Conservation (phyloP, 37 sponge, comb jelly and placozoan species). For the Tethya wilhelma region DNA sequence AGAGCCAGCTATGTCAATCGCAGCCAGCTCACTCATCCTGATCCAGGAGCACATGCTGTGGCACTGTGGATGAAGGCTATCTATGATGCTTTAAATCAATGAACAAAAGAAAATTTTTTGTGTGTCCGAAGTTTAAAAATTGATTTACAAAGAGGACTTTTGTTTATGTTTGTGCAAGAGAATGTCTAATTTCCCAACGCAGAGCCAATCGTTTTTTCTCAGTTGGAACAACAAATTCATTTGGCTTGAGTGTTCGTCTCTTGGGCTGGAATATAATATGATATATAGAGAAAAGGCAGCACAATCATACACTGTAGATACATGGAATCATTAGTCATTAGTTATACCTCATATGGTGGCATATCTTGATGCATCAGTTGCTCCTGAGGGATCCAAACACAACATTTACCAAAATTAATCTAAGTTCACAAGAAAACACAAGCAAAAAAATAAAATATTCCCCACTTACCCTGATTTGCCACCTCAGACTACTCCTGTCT, state of each 20-base stretch:
- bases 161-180: slow-evolving; percentile 42
- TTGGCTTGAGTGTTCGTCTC: slow-evolving; percentile 19
- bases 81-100: background rate
- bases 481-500: slow-evolving; percentile 61
- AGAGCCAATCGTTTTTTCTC: slow-evolving; percentile 69
- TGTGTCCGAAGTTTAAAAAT: background rate
- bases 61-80: slow-evolving; percentile 69
- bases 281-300: background rate
- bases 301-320: background rate
- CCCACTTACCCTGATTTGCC: slow-evolving; percentile 77
- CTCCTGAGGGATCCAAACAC: slow-evolving; percentile 32
- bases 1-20: slow-evolving; percentile 79
- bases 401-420: too few relatives aligned
- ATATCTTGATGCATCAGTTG: slow-evolving; percentile 64
- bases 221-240: slow-evolving; percentile 64
- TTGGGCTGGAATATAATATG: slow-evolving; percentile 17
- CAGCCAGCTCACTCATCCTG: slow-evolving; percentile 69
- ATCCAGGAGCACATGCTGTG: slow-evolving; percentile 87
- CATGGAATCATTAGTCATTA: background rate
- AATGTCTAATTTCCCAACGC: slow-evolving; percentile 75
- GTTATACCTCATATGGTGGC: slow-evolving; percentile 58
- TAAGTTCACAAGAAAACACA: background rate
- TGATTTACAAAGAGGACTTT: background rate
- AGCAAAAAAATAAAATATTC: background rate
- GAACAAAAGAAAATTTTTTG: background rate